Conservation (phyloP, 53 echinoderm and acorn worm species). For the Echinometra lucunter region DNA sequence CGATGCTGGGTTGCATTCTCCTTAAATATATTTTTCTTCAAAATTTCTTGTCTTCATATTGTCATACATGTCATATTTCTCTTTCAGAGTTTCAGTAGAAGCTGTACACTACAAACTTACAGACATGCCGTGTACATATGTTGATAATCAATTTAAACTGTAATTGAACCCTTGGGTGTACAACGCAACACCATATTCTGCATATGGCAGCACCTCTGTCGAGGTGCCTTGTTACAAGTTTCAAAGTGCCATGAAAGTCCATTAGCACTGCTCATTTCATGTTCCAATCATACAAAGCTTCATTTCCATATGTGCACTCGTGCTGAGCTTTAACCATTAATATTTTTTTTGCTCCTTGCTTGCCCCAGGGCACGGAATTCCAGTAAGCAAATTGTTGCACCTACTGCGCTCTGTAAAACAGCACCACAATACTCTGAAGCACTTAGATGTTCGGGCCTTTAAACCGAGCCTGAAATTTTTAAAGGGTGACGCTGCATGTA, state of each 20-base stretch:
- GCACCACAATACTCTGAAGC: not conserved
- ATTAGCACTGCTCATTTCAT: constrained; percentile 20
- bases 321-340: constrained; percentile 47
- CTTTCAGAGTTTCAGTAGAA: no score
- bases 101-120: not conserved
- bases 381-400: not conserved
- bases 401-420: constrained; percentile 25
- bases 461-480: constrained; percentile 4
- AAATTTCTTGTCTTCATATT: no score
- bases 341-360: not conserved
- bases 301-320: constrained; percentile 25
- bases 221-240: not conserved
- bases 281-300: constrained; percentile 29
- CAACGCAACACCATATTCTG: not conserved
- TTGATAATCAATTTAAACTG: not conserved
- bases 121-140: not conserved
- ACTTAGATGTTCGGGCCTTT: constrained; percentile 9
- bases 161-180: not conserved
- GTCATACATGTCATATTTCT: not conserved
- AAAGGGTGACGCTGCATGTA: constrained; percentile 5
- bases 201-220: not conserved
- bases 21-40: no score
- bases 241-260: not conserved
- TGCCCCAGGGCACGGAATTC: constrained; percentile 19
- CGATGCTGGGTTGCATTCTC: no score